phyloP scores from a whole-genome alignment of 2,797 vertebrate species.

The Capromys pilorides region DNA sequence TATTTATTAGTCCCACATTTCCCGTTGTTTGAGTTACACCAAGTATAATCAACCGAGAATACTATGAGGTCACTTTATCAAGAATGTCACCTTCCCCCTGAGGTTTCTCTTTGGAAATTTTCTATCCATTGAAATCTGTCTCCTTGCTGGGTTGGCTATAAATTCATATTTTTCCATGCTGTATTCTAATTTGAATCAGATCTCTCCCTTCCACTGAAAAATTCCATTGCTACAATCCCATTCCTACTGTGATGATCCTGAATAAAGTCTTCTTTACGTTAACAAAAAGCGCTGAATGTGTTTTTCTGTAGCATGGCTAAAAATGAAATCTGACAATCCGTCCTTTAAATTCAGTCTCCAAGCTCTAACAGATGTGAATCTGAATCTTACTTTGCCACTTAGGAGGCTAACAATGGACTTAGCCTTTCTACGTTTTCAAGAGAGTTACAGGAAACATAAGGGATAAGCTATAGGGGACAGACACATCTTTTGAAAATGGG shows the following conservation, averaged over 20 bases:
- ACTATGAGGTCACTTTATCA: not conserved
- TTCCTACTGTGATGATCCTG: not conserved
- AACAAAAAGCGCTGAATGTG: not conserved
- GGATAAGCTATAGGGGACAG: not conserved
- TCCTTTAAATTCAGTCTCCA: not conserved
- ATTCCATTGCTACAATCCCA: not conserved
- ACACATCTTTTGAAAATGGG: not conserved
- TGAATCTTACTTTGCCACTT: not conserved
- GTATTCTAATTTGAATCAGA: not conserved
- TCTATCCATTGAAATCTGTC: not conserved
- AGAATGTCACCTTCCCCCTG: not conserved
- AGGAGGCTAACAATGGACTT: not conserved
- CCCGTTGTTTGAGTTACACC: not conserved
- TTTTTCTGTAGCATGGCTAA: not conserved
- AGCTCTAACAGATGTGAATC: not conserved
- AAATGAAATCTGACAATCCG: not conserved
- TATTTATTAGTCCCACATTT: not conserved
- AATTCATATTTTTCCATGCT: not conserved
- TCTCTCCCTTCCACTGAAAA: not conserved
- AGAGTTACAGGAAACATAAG: not conserved
- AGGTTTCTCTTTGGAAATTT: not conserved
- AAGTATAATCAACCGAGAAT: not conserved
- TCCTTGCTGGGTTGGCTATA: not conserved
- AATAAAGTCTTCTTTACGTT: not conserved
- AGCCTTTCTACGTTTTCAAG: not conserved